These are phyloP conservation scores for Herpetotheres cachinnans DNA, from an alignment of 2,113 vertebrate species.

Conservation along the genomic window DNA sequence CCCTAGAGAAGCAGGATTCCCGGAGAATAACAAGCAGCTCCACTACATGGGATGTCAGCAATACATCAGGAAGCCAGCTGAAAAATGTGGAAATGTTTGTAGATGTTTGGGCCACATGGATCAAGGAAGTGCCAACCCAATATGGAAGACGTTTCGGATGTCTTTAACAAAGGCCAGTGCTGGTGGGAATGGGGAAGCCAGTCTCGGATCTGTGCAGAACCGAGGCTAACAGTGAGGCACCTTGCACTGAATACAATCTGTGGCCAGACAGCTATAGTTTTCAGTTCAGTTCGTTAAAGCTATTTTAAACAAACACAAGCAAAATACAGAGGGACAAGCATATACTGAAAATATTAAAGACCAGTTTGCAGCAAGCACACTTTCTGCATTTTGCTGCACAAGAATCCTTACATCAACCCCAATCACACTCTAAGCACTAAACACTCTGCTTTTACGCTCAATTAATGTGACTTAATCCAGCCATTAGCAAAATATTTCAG, in stretches of 20 bases:
- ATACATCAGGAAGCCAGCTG: not conserved
- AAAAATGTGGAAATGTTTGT: not conserved
- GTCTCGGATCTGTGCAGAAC: not conserved
- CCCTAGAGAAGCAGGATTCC: not conserved
- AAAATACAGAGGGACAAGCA: not conserved
- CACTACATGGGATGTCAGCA: not conserved
- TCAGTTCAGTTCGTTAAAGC: not conserved
- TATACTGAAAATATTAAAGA: not conserved
- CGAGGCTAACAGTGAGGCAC: not conserved
- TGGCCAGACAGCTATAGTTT: not conserved
- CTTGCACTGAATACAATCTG: not conserved
- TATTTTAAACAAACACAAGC: not conserved
- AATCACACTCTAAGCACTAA: not conserved
- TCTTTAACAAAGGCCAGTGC: not conserved
- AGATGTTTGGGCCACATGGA: not conserved
- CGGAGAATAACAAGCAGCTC: not conserved
- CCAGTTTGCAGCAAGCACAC: not conserved
- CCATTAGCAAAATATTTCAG: slow-evolving; percentile 26
- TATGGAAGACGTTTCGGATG: not conserved
- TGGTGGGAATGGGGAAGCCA: not conserved
- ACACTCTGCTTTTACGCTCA: not conserved
- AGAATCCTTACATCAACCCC: not conserved
- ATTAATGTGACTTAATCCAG: slow-evolving; percentile 17
- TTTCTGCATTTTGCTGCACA: not conserved
- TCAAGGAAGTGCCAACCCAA: not conserved